Base-by-base conservation (phyloP, 1,140 invertebrate genomes). In the Andricus grossulariae region DNA sequence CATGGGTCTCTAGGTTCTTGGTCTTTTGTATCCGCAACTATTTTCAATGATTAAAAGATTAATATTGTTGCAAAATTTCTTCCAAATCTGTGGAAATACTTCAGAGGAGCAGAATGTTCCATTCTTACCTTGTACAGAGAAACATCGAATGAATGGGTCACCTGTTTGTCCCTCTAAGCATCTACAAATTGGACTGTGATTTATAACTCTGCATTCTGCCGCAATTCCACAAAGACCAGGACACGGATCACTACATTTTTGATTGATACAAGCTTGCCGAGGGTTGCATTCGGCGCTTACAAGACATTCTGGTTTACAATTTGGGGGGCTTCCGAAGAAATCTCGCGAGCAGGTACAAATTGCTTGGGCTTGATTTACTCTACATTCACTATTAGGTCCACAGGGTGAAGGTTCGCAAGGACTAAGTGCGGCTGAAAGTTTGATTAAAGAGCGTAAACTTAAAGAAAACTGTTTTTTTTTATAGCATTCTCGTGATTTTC, bases 111-210 rank as follows among this genome's bases (percentile, higher is more conserved):
- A 84, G 74, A 50, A 3, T 50, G 57, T 80, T 49, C 73, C 75
- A 71, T 21, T 55, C 76, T 90, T 87, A 73, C 89, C 50, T 76
- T 83, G 82, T 73, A 88, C 77, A 45, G 85, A 82, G 55, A 85
- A 82, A 80, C 92, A 92, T 72, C 79, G 81, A 18, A 80, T 83
- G 57, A 90, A 91, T 15, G 91, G 89, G 85, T 91, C 91, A 77
- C 90, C 92, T 66, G 90, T 90, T 80, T 91, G 93, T 10, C 93
- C 93, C 51, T 92, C 88, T 11, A 92, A 89, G 85, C 93, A 94
- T 18, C 89, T 89, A 81, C 93, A 94, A 7, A 93, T 87, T 49
- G 93, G 90, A 55, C 90, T 91, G 77, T 94, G 93, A 82, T 93
- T 92, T 21, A 91, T 85, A 0, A 93, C 91, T 25, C 85, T 87